Base-by-base conservation (phyloP, 2,888 invertebrate species). In the Pelosia muscerda region DNA sequence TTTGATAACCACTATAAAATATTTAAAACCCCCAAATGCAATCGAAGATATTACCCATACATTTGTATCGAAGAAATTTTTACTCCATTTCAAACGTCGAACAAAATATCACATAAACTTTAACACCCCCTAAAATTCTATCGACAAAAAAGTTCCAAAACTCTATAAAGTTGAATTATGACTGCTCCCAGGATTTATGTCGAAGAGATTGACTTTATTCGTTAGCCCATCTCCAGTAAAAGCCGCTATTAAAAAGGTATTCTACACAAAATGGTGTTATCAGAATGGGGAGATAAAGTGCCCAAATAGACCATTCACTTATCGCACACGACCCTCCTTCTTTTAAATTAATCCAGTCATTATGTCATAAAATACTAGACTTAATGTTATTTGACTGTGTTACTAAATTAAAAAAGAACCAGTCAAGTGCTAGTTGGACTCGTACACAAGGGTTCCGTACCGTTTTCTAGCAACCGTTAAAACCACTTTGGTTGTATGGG, bases 151-250 rank as follows among this genome's bases (percentile, higher is more conserved):
- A 84, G 77, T 88, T 86, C 86, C 84, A 77, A 86, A 91, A 91
- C 91, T 91, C 92, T 87, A 92, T 92, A 90, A 92, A 92, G 84
- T 88, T 93, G 90, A 94, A 86, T 92, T 92, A 93, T 89, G 88
- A 89, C 87, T 86, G 85, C 85, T 87, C 80, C 80, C 81, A 87
- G 92, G 92, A 92, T 93, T 92, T 92, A 93, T 89, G 89, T 85
- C 83, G 81, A 81, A 84, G 86, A 90, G 88, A 92, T 92, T 90
- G 91, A 92, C 91, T 92, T 91, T 88, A 89, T 92, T 90, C 91
- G 88, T 89, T 89, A 91, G 89, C 87, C 89, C 86, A 88, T 91
- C 87, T 84, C 80, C 84, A 86, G 88, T 89, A 87, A 89, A 87
- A 85, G 84, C 84, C 72, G 87, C 88, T 84, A 90, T 91, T 92